Percentiles rank a stretch among this genome's conserved stretches.
Conservation (phyloP, 2,888 invertebrate species). For the Leucoma salicis region DNA sequence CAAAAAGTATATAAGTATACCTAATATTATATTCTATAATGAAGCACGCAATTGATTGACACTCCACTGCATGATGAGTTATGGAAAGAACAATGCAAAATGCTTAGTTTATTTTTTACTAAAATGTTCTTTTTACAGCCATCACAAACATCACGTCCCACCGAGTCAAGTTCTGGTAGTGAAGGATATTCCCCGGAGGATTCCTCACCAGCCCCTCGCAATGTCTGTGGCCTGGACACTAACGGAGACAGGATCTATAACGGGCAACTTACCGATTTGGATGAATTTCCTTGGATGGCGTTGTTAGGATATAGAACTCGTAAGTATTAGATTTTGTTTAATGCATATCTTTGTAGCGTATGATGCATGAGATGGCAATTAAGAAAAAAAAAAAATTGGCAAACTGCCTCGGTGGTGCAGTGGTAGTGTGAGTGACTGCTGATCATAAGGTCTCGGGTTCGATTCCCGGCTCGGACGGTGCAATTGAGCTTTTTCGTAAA, state of each 20-base stretch:
- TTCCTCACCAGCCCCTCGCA: constrained; percentile 50
- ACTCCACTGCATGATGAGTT: too few species aligned
- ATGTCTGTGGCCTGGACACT: constrained; percentile 80
- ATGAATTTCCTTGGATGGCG: constrained; percentile 85
- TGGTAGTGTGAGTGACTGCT: too few species aligned
- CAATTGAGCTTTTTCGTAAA: too few species aligned
- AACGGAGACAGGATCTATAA: constrained; percentile 83
- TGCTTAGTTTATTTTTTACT: neutral
- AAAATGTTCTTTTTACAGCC: constrained; percentile 8
- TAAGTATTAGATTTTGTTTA: constrained; percentile 40
- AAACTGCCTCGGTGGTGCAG: too few species aligned
- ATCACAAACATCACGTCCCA: constrained; percentile 29
- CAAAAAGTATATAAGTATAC: too few species aligned
- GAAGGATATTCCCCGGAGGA: constrained; percentile 49
- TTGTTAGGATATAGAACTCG: constrained; percentile 80
- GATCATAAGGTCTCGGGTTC: too few species aligned
- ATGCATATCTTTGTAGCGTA: too few species aligned
- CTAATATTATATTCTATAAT: too few species aligned
- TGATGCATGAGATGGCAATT: too few species aligned
- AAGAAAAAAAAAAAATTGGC: too few species aligned
- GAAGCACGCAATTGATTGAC: too few species aligned
- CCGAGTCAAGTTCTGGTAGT: constrained; percentile 11
- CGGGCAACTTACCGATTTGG: constrained; percentile 83
- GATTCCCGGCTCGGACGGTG: too few species aligned
- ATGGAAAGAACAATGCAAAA: neutral